These are phyloP conservation scores for Girardia tigrina DNA, from an alignment of 2,888 invertebrate species.

Conservation along the genomic window DNA sequence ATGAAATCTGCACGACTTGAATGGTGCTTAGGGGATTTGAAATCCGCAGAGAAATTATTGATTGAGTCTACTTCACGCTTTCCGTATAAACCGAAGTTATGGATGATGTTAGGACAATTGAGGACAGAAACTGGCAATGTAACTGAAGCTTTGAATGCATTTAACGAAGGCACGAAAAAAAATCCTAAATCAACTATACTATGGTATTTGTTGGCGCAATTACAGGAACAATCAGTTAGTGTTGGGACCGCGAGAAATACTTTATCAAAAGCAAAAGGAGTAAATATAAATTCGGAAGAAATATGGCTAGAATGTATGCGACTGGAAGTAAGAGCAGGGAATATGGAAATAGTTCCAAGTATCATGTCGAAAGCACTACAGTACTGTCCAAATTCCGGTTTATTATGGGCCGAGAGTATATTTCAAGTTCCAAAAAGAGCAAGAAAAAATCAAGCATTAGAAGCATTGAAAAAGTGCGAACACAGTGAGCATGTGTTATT, in stretches of 20 bases:
- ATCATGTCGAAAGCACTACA: slow-evolving; percentile 72
- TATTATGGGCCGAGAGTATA: slow-evolving; percentile 72
- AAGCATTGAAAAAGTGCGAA: slow-evolving; percentile 91
- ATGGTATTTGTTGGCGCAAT: slow-evolving; percentile 71
- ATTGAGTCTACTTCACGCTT: slow-evolving; percentile 77
- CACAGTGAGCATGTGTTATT: slow-evolving; percentile 87
- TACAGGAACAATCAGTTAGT: slow-evolving; percentile 76
- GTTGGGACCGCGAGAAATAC: slow-evolving; percentile 87
- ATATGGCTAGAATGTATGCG: slow-evolving; percentile 62
- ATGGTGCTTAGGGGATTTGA: slow-evolving; percentile 80
- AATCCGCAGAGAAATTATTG: slow-evolving; percentile 64
- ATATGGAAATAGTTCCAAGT: slow-evolving; percentile 72
- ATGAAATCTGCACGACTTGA: slow-evolving; percentile 96
- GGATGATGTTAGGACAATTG: slow-evolving; percentile 98
- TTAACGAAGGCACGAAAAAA: slow-evolving; percentile 74
- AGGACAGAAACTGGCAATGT: slow-evolving; percentile 63
- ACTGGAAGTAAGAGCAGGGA: slow-evolving; percentile 65
- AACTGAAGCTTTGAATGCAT: slow-evolving; percentile 71
- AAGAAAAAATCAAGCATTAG: slow-evolving; percentile 87
- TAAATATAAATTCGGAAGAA: slow-evolving; percentile 74
- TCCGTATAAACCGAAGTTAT: slow-evolving; percentile 77
- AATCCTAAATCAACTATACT: slow-evolving; percentile 76
- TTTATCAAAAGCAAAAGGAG: slow-evolving; percentile 76
- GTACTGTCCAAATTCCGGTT: slow-evolving; percentile 63
- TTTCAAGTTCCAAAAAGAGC: slow-evolving; percentile 75